Evolutionary conservation across 2,113 vertebrate genomes (phyloP).

Genomic region (Calidris pugnax): DNA sequence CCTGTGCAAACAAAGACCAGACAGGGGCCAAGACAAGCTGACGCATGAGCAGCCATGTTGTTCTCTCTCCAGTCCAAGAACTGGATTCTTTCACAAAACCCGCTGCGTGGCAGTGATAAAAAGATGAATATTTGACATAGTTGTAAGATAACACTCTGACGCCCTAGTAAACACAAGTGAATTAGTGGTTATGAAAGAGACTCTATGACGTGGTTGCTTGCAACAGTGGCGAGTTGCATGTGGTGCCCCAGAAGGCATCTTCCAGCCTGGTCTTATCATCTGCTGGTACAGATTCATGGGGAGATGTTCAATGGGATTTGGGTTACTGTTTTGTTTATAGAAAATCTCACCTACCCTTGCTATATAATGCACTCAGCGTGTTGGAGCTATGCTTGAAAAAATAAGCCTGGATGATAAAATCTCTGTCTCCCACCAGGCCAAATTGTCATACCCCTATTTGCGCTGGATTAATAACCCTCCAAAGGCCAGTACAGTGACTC

Average conservation of each 20-base stretch:
- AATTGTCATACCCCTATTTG: not conserved
- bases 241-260: not conserved
- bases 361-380: not conserved
- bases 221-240: not conserved
- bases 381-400: not conserved
- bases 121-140: slow-evolving; percentile 15
- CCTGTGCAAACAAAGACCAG: slow-evolving; percentile 14
- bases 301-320: not conserved
- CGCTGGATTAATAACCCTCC: not conserved
- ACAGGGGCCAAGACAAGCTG: not conserved
- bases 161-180: not conserved
- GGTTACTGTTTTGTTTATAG: not conserved
- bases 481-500: not conserved
- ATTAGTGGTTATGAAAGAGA: not conserved
- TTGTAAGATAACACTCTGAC: not conserved
- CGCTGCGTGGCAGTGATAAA: not conserved
- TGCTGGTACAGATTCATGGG: not conserved
- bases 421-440: not conserved
- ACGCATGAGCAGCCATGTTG: not conserved
- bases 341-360: not conserved
- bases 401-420: not conserved
- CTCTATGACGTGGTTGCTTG: not conserved
- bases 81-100: slow-evolving; percentile 20
- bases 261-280: not conserved
- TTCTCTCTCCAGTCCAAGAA: not conserved